phyloP scores from a whole-genome alignment of 2,888 invertebrate species.

The Eupithecia dodoneata region DNA sequence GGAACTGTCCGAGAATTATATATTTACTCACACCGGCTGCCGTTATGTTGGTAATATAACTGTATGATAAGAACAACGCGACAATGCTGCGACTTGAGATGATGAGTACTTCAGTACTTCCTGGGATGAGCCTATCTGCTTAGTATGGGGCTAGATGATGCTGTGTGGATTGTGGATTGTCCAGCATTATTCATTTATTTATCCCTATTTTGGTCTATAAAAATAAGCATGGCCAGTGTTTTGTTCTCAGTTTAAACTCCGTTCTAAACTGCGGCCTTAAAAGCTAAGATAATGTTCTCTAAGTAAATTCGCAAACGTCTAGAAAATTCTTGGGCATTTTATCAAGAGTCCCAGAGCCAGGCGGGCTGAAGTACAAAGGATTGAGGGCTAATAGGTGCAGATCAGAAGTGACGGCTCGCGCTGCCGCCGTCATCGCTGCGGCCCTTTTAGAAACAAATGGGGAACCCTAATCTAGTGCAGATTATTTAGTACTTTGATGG shows the following conservation, averaged over 20 bases:
- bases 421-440: conserved; percentile 22
- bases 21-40: not conserved
- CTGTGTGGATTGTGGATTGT: too few relatives aligned
- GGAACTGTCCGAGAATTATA: not conserved
- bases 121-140: not conserved
- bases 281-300: not conserved
- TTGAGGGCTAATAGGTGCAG: conserved; percentile 55
- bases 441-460: conserved; percentile 33
- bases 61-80: not conserved
- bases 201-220: not conserved
- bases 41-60: not conserved
- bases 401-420: conserved; percentile 57
- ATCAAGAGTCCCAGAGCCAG: conserved; percentile 18
- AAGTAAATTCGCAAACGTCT: not conserved
- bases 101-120: not conserved
- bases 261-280: not conserved
- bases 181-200: too few relatives aligned
- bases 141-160: too few relatives aligned
- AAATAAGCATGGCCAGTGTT: not conserved
- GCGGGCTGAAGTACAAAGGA: conserved; percentile 56
- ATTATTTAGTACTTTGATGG: conserved; percentile 3
- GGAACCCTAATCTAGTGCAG: conserved; percentile 26
- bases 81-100: not conserved
- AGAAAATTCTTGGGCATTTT: conserved; percentile 6
- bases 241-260: not conserved